phyloP scores from a whole-genome alignment of 2,113 vertebrate genomes.

The Corydoras sp. region DNA sequence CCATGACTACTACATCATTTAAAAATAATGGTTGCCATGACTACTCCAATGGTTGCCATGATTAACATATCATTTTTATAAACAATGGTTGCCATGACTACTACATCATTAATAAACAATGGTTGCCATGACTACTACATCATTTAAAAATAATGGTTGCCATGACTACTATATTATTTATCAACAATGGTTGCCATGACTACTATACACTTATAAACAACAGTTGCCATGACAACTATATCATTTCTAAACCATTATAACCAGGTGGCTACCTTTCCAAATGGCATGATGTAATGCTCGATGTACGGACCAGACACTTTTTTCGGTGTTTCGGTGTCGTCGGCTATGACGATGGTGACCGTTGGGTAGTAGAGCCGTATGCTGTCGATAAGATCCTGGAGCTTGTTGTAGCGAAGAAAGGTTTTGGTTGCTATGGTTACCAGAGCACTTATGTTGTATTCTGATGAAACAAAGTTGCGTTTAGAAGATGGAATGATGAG shows the following conservation, averaged over 20 bases:
- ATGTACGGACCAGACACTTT: constrained; percentile 71
- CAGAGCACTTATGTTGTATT: constrained; percentile 78
- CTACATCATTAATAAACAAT: not conserved
- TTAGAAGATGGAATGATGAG: not conserved
- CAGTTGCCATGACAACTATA: no score
- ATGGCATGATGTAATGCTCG: constrained; percentile 91
- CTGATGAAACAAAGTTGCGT: constrained; percentile 38
- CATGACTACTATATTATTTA: no score
- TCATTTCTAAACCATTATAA: no score
- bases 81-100: not conserved
- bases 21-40: not conserved
- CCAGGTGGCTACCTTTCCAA: constrained; percentile 73
- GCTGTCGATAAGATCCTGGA: constrained; percentile 78
- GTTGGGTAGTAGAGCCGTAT: constrained; percentile 81
- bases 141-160: no score
- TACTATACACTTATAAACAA: no score
- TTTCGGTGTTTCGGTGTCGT: constrained; percentile 78
- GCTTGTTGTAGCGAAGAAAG: constrained; percentile 83
- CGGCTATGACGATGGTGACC: constrained; percentile 80
- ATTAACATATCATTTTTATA: not conserved
- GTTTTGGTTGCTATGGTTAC: constrained; percentile 89
- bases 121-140: no score
- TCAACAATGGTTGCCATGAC: no score
- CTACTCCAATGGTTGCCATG: no score
- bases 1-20: not conserved